A percentile compares a stretch with the other conserved stretches of the same genome.
phyloP scores from a whole-genome alignment of 2,888 invertebrate species.

The Andrena bucephala region DNA sequence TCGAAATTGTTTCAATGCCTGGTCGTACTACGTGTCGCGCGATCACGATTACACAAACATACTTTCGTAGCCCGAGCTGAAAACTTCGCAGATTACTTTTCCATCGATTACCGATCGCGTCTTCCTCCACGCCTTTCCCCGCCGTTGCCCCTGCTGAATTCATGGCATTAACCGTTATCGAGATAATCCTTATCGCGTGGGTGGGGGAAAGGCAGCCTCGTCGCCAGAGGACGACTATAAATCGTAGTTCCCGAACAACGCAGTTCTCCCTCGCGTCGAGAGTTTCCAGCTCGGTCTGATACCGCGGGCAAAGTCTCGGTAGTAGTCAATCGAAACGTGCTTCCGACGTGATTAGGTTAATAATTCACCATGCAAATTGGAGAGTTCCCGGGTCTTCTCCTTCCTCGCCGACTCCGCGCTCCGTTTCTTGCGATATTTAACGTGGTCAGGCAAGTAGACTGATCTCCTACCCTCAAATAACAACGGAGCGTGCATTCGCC shows the following conservation, averaged over 20 bases:
- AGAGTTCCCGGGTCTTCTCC: constrained; percentile 11
- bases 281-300: constrained; percentile 5
- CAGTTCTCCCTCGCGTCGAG: constrained; percentile 15
- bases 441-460: background rate
- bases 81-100: constrained; percentile 14
- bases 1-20: background rate
- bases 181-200: constrained; percentile 43
- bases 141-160: constrained; percentile 11
- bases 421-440: background rate
- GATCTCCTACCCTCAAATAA: background rate
- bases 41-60: constrained; percentile 7
- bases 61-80: background rate
- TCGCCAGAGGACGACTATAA: constrained; percentile 46
- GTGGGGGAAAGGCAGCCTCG: constrained; percentile 24
- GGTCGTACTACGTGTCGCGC: background rate
- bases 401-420: background rate
- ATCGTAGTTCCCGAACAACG: constrained; percentile 36
- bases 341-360: constrained; percentile 28
- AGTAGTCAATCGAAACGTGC: constrained; percentile 27
- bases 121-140: background rate
- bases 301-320: constrained; percentile 28
- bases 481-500: background rate
- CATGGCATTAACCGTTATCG: constrained; percentile 52
- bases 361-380: constrained; percentile 5
- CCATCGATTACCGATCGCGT: background rate